Percentiles rank a stretch among this genome's conserved stretches.
Conservation (phyloP, 2,113 vertebrate genomes). For the Vanacampus margaritifer region DNA sequence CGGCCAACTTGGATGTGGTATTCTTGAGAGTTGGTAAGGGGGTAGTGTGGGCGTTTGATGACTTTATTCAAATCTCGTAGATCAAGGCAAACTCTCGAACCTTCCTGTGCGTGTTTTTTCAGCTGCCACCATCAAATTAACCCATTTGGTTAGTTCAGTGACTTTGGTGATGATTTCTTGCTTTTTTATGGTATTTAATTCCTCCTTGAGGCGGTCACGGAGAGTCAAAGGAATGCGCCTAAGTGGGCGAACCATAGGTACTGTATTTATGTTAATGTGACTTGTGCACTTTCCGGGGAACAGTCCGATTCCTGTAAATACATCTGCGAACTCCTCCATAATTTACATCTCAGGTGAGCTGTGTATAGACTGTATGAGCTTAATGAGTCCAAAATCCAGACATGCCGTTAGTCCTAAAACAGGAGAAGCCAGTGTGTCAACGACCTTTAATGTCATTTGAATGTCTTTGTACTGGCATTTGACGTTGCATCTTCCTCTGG, state of each 20-base stretch:
- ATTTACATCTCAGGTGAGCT: background rate
- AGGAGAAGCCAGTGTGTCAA: slow-evolving; percentile 13
- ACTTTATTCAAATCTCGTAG: slow-evolving; percentile 17
- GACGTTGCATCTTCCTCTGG: slow-evolving; percentile 13
- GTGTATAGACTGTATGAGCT: too few relatives aligned
- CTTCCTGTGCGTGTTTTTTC: too few relatives aligned
- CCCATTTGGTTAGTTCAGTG: too few relatives aligned
- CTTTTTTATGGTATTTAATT: too few relatives aligned
- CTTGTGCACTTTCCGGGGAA: slow-evolving; percentile 30
- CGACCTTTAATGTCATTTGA: background rate
- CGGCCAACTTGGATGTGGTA: slow-evolving; percentile 4
- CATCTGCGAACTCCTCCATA: slow-evolving; percentile 10
- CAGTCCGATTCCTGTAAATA: slow-evolving; percentile 25
- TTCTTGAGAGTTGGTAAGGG: slow-evolving; percentile 17
- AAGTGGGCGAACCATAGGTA: background rate
- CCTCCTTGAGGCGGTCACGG: background rate
- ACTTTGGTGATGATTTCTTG: too few relatives aligned
- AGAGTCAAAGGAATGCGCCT: background rate
- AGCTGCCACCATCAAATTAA: too few relatives aligned
- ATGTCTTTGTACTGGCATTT: slow-evolving; percentile 9
- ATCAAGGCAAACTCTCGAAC: too few relatives aligned
- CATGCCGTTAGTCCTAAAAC: slow-evolving; percentile 19
- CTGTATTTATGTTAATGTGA: slow-evolving; percentile 10
- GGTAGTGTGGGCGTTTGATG: slow-evolving; percentile 23
- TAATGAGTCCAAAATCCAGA: slow-evolving; percentile 11